Base-by-base conservation (phyloP, 2,888 invertebrate genomes). In the Stenodera caucasica region DNA sequence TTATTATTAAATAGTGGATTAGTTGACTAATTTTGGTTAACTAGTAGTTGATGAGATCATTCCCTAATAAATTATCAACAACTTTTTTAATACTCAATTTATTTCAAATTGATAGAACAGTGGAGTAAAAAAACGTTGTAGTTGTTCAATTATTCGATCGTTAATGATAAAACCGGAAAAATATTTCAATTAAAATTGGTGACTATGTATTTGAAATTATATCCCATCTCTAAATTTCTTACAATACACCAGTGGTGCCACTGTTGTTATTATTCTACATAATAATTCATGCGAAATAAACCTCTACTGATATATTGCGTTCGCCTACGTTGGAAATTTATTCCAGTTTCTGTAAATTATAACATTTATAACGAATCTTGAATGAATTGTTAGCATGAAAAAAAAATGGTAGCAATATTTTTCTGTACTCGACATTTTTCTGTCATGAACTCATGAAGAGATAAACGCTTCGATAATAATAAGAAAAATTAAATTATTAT, bases 331-430 rank as follows among this genome's bases (percentile, higher is more conserved):
- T 45, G 3, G 12, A n/a, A 23, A 23, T 45, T 21, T 45, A 45
- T 45, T n/a, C 40, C 15, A 18, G 23, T 45, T 45, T 45, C 7
- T 45, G 45, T 45, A 45, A 45, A 45, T 21, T 35, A 45, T 40
- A 40, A 40, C 4, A 37, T n/a, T n/a, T n/a, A 45, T 21, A 7
- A 26, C 26, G 4, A 26, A 7, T 26, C 26, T 26, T 26, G 26
- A 7, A 26, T 26, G 26, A 26, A 26, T 26, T 26, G 26, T 26
- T 26, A 26, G 7, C 26, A 26, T 26, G 7, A 12, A 21, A 21
- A 23, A 23, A 23, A 9, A 23, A 45, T 12, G 30, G 4, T 26
- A 45, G 11, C 37, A 9, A 40, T 40, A 18, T 23, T 45, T 45
- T n/a, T 23, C 4, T 23, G 9, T 23, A 9, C 12, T 45, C 23